A percentile compares a stretch with the other conserved stretches of the same genome.
These are phyloP conservation scores for Gnathonemus longibarbis DNA, from an alignment of 2,113 vertebrate species.

Conservation along the genomic window DNA sequence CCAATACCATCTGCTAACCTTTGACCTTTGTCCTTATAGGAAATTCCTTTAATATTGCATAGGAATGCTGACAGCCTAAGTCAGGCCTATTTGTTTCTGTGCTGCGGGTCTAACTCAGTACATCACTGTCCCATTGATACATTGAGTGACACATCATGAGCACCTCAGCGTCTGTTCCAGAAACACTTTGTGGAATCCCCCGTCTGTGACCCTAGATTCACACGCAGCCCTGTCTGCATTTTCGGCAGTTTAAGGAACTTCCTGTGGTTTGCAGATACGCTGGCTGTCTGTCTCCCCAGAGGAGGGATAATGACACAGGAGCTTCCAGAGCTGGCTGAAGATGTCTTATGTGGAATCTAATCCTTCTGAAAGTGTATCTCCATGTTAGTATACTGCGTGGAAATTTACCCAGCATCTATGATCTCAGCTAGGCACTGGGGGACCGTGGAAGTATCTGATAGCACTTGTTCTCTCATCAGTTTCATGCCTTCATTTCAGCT, in stretches of 20 bases:
- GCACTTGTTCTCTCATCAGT: neutral
- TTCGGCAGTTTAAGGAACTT: neutral
- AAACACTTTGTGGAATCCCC: neutral
- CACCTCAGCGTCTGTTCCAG: neutral
- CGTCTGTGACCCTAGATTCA: neutral
- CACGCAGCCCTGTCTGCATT: neutral
- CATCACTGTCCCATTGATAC: neutral
- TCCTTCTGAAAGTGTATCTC: neutral
- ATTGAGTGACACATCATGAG: neutral
- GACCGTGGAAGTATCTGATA: neutral
- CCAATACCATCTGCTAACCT: neutral
- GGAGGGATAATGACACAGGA: conserved; percentile 28
- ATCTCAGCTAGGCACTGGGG: neutral
- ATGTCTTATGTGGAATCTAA: conserved; percentile 32
- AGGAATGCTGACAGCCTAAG: neutral
- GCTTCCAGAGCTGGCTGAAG: conserved; percentile 34
- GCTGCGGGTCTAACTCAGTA: neutral
- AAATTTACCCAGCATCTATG: neutral
- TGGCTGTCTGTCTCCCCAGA: neutral
- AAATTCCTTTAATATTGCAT: neutral
- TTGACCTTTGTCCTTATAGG: neutral
- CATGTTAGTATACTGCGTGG: neutral
- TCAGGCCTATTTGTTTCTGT: neutral
- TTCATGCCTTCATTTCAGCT: neutral
- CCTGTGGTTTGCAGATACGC: conserved; percentile 3